phyloP scores from a whole-genome alignment of 1,140 invertebrate species.

The Drosophila persimilis region DNA sequence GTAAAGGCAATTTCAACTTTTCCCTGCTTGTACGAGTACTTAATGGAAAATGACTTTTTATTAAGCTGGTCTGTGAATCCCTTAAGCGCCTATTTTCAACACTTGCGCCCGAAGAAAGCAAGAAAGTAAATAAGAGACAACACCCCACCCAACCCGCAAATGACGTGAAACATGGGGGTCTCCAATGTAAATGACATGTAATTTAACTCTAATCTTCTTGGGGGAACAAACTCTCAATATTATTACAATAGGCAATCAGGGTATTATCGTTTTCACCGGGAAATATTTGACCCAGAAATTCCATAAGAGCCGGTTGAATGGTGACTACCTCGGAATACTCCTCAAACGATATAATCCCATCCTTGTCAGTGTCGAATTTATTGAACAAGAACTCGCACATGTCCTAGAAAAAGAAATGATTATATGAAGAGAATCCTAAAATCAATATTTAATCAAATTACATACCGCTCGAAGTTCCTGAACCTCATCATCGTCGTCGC shows the following conservation, averaged over 20 bases:
- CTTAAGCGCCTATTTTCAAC: constrained; percentile 63
- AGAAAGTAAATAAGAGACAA: no score
- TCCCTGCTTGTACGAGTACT: constrained; percentile 46
- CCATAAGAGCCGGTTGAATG: constrained; percentile 88
- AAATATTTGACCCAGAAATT: constrained; percentile 91
- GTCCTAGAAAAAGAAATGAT: constrained; percentile 83
- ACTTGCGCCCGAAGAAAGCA: constrained; percentile 45
- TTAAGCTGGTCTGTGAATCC: constrained; percentile 32
- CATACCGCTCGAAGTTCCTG: constrained; percentile 68
- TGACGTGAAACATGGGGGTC: no score
- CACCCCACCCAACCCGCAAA: no score
- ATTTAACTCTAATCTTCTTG: constrained; percentile 16
- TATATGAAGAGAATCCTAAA: no score
- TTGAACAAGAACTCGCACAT: constrained; percentile 92
- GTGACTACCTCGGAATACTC: constrained; percentile 89
- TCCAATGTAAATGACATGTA: not conserved
- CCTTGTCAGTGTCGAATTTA: constrained; percentile 91
- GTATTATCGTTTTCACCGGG: constrained; percentile 83
- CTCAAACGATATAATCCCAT: constrained; percentile 89
- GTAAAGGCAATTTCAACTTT: constrained; percentile 74
- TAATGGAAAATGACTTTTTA: constrained; percentile 78
- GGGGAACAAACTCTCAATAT: constrained; percentile 44
- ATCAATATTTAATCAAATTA: not conserved
- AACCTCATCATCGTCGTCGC: constrained; percentile 75
- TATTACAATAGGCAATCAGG: constrained; percentile 62